Conservation (phyloP, 2,888 invertebrate genomes). For the Acrobasis consociella region DNA sequence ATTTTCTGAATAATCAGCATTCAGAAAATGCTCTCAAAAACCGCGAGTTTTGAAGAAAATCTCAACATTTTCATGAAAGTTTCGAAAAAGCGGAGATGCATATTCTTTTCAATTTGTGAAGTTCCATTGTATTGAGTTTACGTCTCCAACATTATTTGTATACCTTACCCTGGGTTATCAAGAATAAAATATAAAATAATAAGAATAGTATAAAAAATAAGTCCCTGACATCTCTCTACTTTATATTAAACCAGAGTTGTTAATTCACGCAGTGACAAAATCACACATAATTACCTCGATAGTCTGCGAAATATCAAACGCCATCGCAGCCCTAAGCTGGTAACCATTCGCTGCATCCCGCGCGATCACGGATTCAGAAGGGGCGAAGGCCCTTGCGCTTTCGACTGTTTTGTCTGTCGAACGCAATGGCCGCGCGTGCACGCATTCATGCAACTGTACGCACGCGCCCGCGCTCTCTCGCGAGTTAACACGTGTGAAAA, state of each 20-base stretch:
- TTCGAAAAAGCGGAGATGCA: no score
- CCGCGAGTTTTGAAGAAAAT: background rate
- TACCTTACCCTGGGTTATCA: no score
- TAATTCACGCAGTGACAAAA: background rate
- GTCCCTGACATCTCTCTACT: no score
- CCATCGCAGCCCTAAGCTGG: slow-evolving; percentile 51
- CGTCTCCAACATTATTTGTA: no score
- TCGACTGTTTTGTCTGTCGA: slow-evolving; percentile 70
- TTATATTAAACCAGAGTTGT: background rate
- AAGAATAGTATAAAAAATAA: no score
- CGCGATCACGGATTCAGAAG: slow-evolving; percentile 78
- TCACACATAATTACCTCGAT: slow-evolving; percentile 23
- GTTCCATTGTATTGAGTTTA: no score
- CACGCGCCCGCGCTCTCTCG: slow-evolving; percentile 53
- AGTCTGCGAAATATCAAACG: slow-evolving; percentile 17
- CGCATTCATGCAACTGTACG: slow-evolving; percentile 51
- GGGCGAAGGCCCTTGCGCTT: slow-evolving; percentile 76
- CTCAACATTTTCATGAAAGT: background rate
- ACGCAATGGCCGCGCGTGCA: slow-evolving; percentile 75
- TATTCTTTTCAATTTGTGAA: no score
- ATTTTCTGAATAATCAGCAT: background rate
- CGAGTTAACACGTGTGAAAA: slow-evolving; percentile 56
- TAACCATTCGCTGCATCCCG: slow-evolving; percentile 77
- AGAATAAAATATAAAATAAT: no score
- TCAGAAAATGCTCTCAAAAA: no score